Conservation (phyloP, 2,888 invertebrate species). For the Nemoura dubitans region DNA sequence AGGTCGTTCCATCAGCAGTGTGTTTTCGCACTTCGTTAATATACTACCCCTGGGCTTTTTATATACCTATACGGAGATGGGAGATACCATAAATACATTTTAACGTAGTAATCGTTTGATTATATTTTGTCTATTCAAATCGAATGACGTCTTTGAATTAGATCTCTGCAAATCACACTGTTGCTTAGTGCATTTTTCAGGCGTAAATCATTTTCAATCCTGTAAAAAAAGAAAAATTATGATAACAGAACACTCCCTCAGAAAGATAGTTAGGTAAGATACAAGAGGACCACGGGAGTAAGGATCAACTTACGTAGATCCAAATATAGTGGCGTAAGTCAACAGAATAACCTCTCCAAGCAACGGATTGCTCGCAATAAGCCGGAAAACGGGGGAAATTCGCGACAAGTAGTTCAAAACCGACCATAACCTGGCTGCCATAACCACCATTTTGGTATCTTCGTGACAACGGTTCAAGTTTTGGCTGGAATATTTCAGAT, state of each 20-base stretch:
- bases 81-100: background rate
- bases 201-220: background rate
- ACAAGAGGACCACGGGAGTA: too few relatives aligned
- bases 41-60: too few relatives aligned
- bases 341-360: background rate
- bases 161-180: background rate
- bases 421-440: background rate
- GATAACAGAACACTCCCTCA: too few relatives aligned
- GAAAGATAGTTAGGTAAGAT: too few relatives aligned
- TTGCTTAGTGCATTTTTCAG: background rate
- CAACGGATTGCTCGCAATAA: background rate
- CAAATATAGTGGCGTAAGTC: background rate
- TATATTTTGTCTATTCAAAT: too few relatives aligned
- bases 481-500: background rate
- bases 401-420: background rate
- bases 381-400: background rate
- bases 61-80: too few relatives aligned
- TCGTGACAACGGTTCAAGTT: background rate
- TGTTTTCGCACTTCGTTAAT: too few relatives aligned
- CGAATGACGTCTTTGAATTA: background rate
- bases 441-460: background rate
- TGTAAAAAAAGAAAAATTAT: background rate
- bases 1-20: too few relatives aligned
- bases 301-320: background rate
- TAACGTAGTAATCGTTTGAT: background rate